A percentile compares a stretch with the other conserved stretches of the same genome.
These are phyloP conservation scores for Eilema depressum DNA, from an alignment of 2,888 invertebrate species.

Conservation along the genomic window DNA sequence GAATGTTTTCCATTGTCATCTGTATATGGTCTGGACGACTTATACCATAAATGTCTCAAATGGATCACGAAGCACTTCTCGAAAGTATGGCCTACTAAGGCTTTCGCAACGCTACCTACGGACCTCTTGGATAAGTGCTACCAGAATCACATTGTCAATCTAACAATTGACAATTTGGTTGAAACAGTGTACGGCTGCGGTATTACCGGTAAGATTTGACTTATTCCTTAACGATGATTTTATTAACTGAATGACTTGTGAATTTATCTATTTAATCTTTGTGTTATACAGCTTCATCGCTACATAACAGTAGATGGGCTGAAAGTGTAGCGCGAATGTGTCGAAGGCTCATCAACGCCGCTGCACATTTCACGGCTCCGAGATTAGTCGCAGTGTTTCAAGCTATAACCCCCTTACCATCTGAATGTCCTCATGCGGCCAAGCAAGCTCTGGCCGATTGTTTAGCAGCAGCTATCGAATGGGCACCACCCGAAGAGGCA, in stretches of 20 bases:
- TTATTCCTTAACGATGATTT: neutral
- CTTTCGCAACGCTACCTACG: slow-evolving; percentile 94
- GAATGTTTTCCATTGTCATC: slow-evolving; percentile 95
- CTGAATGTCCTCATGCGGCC: slow-evolving; percentile 59
- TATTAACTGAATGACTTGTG: neutral
- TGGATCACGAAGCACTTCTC: slow-evolving; percentile 95
- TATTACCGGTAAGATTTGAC: slow-evolving; percentile 83
- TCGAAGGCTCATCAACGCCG: slow-evolving; percentile 92
- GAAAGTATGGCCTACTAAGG: slow-evolving; percentile 96
- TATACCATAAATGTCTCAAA: slow-evolving; percentile 93
- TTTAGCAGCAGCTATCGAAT: slow-evolving; percentile 92
- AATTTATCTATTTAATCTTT: slow-evolving; percentile 14
- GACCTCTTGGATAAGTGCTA: slow-evolving; percentile 94
- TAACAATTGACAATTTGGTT: slow-evolving; percentile 93
- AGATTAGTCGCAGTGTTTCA: slow-evolving; percentile 93
- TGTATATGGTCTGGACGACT: slow-evolving; percentile 94
- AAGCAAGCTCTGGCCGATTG: slow-evolving; percentile 90
- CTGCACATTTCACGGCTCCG: slow-evolving; percentile 92
- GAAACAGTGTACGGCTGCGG: slow-evolving; percentile 95
- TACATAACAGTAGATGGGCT: slow-evolving; percentile 94
- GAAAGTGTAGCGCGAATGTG: slow-evolving; percentile 92
- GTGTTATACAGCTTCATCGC: slow-evolving; percentile 83
- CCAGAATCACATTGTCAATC: slow-evolving; percentile 92
- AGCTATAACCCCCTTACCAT: slow-evolving; percentile 83
- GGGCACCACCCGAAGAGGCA: slow-evolving; percentile 93